Evolutionary conservation across 2,888 invertebrate genomes (phyloP).

Genomic region (Patella ulyssiponensis): DNA sequence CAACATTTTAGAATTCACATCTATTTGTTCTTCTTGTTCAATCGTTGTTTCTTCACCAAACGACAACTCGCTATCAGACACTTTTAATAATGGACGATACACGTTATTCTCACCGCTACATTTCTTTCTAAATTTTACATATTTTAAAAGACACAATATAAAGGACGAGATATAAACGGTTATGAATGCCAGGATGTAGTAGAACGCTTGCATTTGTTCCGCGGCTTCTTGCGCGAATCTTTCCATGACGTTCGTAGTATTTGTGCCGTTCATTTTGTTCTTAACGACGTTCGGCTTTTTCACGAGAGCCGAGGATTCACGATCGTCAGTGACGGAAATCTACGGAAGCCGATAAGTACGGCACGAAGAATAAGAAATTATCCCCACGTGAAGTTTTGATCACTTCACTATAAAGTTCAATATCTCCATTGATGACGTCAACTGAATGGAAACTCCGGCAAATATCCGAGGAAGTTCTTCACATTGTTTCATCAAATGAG

Average conservation of each 20-base stretch:
- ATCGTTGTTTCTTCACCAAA: background rate
- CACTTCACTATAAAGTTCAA: too few relatives aligned
- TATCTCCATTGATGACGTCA: too few relatives aligned
- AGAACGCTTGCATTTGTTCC: slow-evolving; percentile 26
- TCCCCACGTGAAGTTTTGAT: too few relatives aligned
- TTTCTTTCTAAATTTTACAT: slow-evolving; percentile 28
- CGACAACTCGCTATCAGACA: background rate
- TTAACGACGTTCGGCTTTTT: too few relatives aligned
- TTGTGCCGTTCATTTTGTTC: slow-evolving; percentile 19
- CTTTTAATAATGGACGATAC: slow-evolving; percentile 16
- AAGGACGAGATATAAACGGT: slow-evolving; percentile 23
- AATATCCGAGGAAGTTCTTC: too few relatives aligned
- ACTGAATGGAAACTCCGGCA: too few relatives aligned
- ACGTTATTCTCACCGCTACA: slow-evolving; percentile 10
- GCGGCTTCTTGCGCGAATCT: background rate
- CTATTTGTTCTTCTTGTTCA: background rate
- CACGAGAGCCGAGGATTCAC: too few relatives aligned
- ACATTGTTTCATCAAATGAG: too few relatives aligned
- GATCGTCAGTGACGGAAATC: too few relatives aligned
- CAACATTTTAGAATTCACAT: too few relatives aligned
- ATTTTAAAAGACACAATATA: slow-evolving; percentile 20
- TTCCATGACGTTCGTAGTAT: background rate
- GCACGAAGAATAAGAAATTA: too few relatives aligned
- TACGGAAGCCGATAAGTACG: too few relatives aligned
- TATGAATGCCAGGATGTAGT: slow-evolving; percentile 21